Percentiles rank a stretch among this genome's conserved stretches.
Conservation (phyloP, 2,888 invertebrate genomes). For the Catocala nupta region DNA sequence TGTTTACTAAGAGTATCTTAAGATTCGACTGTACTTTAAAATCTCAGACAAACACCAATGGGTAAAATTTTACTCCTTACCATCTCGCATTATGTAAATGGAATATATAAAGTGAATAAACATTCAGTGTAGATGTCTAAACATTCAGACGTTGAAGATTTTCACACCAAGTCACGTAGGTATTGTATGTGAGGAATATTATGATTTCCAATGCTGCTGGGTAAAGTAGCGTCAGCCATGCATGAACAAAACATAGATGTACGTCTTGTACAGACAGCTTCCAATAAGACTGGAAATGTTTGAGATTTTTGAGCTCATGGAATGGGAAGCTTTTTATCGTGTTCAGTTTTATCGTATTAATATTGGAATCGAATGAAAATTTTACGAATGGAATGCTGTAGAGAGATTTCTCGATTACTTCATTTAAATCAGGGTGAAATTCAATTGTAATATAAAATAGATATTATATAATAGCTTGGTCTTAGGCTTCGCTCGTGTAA, state of each 20-base stretch:
- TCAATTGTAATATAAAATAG: too few relatives aligned
- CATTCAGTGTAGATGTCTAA: slow-evolving; percentile 30
- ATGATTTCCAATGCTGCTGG: slow-evolving; percentile 53
- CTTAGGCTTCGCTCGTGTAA: too few relatives aligned
- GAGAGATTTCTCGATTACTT: too few relatives aligned
- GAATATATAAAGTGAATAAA: slow-evolving; percentile 30
- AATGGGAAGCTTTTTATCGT: neutral
- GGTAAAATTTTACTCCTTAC: neutral
- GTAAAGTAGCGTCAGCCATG: slow-evolving; percentile 51
- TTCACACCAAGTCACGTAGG: slow-evolving; percentile 52
- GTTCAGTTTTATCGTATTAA: neutral
- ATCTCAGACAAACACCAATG: neutral
- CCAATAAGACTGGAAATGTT: slow-evolving; percentile 3
- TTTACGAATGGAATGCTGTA: too few relatives aligned
- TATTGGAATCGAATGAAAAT: neutral
- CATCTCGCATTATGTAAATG: slow-evolving; percentile 32
- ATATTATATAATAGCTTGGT: too few relatives aligned
- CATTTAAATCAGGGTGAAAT: too few relatives aligned
- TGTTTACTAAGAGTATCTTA: too few relatives aligned
- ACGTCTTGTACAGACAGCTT: slow-evolving; percentile 23
- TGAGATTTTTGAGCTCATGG: slow-evolving; percentile 1
- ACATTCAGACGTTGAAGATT: slow-evolving; percentile 36
- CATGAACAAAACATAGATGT: slow-evolving; percentile 45
- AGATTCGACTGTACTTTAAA: neutral
- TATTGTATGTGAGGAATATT: slow-evolving; percentile 53